phyloP scores from a whole-genome alignment of 30 jellyfish, hydroid and myxozoan species.

The Turritopsis dohrnii region DNA sequence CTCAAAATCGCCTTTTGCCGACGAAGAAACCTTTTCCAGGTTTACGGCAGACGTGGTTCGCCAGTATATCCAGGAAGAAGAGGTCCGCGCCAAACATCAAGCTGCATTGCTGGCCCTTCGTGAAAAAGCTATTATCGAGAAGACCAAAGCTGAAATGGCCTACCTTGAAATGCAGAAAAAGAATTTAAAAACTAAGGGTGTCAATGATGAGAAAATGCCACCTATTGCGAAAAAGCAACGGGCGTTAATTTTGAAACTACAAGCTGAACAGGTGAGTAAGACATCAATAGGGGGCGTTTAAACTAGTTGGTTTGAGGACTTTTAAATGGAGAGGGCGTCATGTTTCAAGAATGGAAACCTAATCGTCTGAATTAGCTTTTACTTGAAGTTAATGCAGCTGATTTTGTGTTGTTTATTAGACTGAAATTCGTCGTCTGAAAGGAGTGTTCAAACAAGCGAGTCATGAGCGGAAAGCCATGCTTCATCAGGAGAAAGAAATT shows the following conservation, averaged over 20 bases:
- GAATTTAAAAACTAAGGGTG: conserved; percentile 48
- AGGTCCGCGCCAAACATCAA: conserved; percentile 80
- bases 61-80: conserved; percentile 88
- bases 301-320: not conserved
- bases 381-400: no score
- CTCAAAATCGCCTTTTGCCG: conserved; percentile 72
- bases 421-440: conserved; percentile 71
- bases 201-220: conserved; percentile 87
- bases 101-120: conserved; percentile 72
- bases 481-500: conserved; percentile 75
- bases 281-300: no score
- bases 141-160: conserved; percentile 93
- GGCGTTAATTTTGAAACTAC: conserved; percentile 65
- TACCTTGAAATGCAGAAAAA: conserved; percentile 76
- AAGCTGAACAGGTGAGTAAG: conserved; percentile 77
- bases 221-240: conserved; percentile 84
- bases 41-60: conserved; percentile 78
- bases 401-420: conserved; percentile 21
- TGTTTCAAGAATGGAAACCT: not conserved
- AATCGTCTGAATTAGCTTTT: no score
- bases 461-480: conserved; percentile 71
- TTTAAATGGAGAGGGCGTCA: not conserved
- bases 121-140: conserved; percentile 79
- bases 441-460: conserved; percentile 85
- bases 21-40: conserved; percentile 73